These are phyloP conservation scores for Pristis pectinata DNA, from an alignment of 2,797 vertebrate species.

Conservation along the genomic window DNA sequence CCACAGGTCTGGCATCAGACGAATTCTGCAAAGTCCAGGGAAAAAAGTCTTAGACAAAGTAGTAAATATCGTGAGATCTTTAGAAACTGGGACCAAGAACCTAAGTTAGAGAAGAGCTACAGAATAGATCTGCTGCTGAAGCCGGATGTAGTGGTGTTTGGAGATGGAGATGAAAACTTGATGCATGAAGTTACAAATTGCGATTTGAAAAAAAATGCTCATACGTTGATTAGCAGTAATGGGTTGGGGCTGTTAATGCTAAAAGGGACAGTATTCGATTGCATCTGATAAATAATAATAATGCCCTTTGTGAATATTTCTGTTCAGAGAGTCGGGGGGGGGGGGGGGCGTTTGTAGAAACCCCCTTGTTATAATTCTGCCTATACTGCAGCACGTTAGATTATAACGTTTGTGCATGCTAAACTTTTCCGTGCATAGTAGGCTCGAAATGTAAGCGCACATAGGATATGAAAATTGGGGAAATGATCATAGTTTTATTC, in stretches of 20 bases:
- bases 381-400: not conserved
- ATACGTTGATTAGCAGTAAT: not conserved
- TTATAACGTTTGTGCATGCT: not conserved
- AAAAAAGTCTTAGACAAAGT: not conserved
- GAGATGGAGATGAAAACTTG: not conserved
- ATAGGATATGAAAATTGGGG: not conserved
- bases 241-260: not conserved
- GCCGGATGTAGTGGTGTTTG: too few species aligned
- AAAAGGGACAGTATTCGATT: not conserved
- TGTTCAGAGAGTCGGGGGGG: too few species aligned
- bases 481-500: not conserved
- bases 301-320: not conserved
- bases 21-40: not conserved
- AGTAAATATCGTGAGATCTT: not conserved
- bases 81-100: not conserved
- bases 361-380: not conserved
- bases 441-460: not conserved
- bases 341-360: not conserved
- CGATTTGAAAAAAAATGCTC: not conserved
- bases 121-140: not conserved
- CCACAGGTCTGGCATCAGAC: not conserved
- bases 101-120: not conserved
- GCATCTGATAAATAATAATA: not conserved
- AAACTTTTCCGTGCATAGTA: not conserved
- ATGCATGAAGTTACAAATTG: conserved; percentile 8